Evolutionary conservation across 2,113 vertebrate species (phyloP).

Genomic region (Parus major): DNA sequence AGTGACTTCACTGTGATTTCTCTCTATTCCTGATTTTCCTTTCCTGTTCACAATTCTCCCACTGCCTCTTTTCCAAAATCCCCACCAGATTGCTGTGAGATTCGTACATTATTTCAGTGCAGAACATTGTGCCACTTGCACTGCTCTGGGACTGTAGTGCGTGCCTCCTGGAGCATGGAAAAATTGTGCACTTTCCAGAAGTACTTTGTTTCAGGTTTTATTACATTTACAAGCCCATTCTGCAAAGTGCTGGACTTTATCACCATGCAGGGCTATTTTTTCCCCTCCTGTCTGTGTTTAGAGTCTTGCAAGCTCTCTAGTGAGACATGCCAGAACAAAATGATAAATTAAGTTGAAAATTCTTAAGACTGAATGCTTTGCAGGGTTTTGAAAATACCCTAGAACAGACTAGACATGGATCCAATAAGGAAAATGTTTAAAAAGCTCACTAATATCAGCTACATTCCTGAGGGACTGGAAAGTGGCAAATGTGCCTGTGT

Average conservation of each 20-base stretch:
- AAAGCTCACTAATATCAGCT: background rate
- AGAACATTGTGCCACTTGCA: background rate
- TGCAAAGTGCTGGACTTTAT: conserved; percentile 34
- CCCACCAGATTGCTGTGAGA: background rate
- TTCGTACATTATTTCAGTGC: background rate
- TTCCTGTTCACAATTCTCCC: background rate
- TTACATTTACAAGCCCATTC: background rate
- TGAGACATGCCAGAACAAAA: background rate
- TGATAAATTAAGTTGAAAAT: background rate
- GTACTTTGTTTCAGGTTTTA: conserved; percentile 24
- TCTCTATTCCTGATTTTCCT: background rate
- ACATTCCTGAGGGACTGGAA: background rate
- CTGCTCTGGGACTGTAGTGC: background rate
- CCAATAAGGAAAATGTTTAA: background rate
- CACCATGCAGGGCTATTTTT: background rate
- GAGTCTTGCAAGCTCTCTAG: background rate
- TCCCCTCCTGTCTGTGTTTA: background rate
- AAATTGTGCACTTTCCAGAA: background rate
- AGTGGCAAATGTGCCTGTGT: background rate
- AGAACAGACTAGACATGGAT: background rate
- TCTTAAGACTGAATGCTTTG: background rate
- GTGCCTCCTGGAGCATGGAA: background rate
- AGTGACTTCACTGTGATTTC: background rate
- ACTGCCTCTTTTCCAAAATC: background rate
- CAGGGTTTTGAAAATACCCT: background rate